Evolutionary conservation across 2,797 vertebrate genomes (phyloP), one percentile per base, ranked within the genome.

Genomic region (Neosalanx taihuensis): DNA sequence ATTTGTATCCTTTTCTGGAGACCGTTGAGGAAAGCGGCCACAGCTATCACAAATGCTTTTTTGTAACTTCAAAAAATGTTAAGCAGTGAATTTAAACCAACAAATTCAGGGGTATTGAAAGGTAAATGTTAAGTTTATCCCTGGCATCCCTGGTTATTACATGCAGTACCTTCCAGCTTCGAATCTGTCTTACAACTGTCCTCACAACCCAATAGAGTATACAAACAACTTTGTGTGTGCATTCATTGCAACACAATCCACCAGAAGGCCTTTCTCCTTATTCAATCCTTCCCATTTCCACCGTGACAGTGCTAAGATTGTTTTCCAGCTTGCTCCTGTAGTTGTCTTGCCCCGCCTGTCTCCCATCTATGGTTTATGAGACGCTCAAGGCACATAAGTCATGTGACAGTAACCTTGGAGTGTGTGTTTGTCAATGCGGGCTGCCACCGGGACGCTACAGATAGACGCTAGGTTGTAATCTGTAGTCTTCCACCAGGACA

Each of bases 401-500:
- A 76, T 31, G 67, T 70, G 65, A 67, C 63, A 69, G 69, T 67
- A 80, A 80, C 75, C 82, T 76, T 79, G 63, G 67, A 0, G 33
- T 49, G 18, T 60, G 51, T 61, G 31, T 51, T 6, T 58, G 26
- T 72, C 23, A 5, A 23, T 67, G 64, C 31, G 67, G 51, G 70
- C 60, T 63, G 77, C 49, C 65, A 75, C 69, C 60, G 64, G 73
- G 74, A 74, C 76, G 71, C 37, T 62, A 66, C 74, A 70, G 76
- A 78, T 68, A 41, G 56, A 84, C 46, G 60, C 74, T 70, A 69
- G 20, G 76, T 66, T 77, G 18, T 72, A 78, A 82, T 84, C 35
- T 31, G n/a, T 63, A 59, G 72, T 72, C 67, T 35, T 80, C 77
- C 73, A 73, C 75, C 71, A 62, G 61, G 69, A 80, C 75, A 73